Evolutionary conservation across 2,888 invertebrate species (phyloP), one percentile per base, ranked within the genome.

Genomic region (Monopis laevigella): DNA sequence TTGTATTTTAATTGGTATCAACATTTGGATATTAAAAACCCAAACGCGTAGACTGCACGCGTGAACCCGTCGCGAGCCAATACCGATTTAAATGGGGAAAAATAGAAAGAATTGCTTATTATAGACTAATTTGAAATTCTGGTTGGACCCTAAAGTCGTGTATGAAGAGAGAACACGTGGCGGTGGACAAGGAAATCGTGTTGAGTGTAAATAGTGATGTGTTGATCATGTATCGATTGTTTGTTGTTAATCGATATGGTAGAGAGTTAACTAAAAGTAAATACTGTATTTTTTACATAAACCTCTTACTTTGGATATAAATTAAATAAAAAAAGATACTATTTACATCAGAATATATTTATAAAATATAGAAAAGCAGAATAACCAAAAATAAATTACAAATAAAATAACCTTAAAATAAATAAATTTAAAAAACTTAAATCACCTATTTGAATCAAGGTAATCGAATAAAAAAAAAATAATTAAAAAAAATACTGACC

Each of bases 161-260:
- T 80, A 63, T 62, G 56, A 48, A 58, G 64, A 56, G 59, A 55
- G 60, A 61, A 73, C 78, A 77, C 78, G 78, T 80, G 78, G 78
- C 75, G 61, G 59, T 51, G 50, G 62, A 78, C 78, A 78, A 70
- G 72, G 65, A 71, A 74, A 71, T 78, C 78, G 78, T 80, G 78
- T 35, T 30, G 13, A 35, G 2, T 17, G 19, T n/a, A n/a, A 35
- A 12, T 42, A 42, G 42, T 38, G 36, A 30, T 42, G 42, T 27
- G 38, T 41, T 42, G n/a, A n/a, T n/a, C n/a, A n/a, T n/a, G n/a
- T n/a, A 40, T 41, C 29, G 32, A 11, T 17, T 30, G 32, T n/a
- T n/a, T n/a, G n/a, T n/a, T 28, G 11, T 28, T 28, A n/a, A 28
- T 28, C 28, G 28, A 28, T 28, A 28, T n/a, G n/a, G n/a, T n/a